phyloP scores from a whole-genome alignment of 2,888 invertebrate species.

The Julus scandinavius region DNA sequence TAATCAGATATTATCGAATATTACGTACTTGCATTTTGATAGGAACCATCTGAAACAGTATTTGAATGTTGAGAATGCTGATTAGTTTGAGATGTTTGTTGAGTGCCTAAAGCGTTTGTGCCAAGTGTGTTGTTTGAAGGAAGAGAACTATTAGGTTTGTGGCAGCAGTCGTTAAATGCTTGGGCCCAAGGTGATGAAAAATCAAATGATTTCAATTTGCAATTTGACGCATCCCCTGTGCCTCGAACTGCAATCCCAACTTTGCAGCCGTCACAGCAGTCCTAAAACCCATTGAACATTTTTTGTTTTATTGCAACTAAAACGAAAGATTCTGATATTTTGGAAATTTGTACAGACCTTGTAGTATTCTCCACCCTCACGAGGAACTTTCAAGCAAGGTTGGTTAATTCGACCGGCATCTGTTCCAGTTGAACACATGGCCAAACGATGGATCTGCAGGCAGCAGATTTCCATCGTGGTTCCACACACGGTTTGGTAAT shows the following conservation, averaged over 20 bases:
- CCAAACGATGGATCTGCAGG: conserved; percentile 68
- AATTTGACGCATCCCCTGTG: conserved; percentile 68
- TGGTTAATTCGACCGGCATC: conserved; percentile 68
- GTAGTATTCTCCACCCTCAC: conserved; percentile 60
- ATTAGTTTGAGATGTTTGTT: conserved; percentile 26
- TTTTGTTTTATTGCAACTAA: not conserved
- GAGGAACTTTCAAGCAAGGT: conserved; percentile 62
- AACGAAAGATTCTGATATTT: too few species aligned
- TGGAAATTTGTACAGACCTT: conserved; percentile 59
- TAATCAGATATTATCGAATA: not conserved
- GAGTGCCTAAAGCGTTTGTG: conserved; percentile 36
- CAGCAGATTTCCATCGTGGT: conserved; percentile 71
- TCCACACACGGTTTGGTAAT: conserved; percentile 49
- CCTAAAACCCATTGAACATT: not conserved
- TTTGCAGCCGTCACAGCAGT: conserved; percentile 75
- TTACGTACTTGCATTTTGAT: conserved; percentile 19
- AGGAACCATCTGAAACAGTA: not conserved
- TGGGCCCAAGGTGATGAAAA: conserved; percentile 73
- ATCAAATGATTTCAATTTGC: conserved; percentile 68
- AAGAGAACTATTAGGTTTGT: conserved; percentile 58
- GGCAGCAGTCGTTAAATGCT: conserved; percentile 74
- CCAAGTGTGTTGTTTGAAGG: not conserved
- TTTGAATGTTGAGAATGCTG: conserved; percentile 47
- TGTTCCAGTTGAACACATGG: conserved; percentile 69
- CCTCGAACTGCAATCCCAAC: conserved; percentile 73